Conservation (phyloP, 2,888 invertebrate species). For the Arrhopalites spinosus region DNA sequence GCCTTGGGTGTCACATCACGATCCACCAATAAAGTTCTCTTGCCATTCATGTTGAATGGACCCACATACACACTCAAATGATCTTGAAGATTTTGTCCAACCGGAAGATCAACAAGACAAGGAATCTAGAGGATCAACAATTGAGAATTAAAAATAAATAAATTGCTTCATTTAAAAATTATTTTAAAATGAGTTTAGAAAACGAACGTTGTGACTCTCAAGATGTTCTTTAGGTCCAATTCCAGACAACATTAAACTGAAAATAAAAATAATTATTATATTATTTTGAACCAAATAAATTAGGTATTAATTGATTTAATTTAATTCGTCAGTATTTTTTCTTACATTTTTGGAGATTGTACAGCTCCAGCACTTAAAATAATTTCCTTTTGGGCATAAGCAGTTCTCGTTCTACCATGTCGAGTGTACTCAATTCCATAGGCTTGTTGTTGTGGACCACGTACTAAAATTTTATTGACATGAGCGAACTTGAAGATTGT, state of each 20-base stretch:
- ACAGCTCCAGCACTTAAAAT: constrained; percentile 46
- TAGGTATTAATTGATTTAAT: background rate
- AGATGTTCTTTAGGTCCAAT: constrained; percentile 45
- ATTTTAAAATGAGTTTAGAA: background rate
- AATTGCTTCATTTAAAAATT: background rate
- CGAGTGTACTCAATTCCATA: constrained; percentile 44
- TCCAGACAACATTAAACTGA: constrained; percentile 30
- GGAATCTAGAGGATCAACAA: background rate
- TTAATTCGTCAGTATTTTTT: no score
- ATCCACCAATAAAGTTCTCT: background rate
- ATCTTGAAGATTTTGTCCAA: constrained; percentile 48
- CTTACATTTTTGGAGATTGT: constrained; percentile 42
- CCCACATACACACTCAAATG: constrained; percentile 30
- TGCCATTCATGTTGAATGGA: constrained; percentile 13
- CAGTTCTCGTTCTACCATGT: constrained; percentile 43
- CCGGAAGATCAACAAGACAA: background rate
- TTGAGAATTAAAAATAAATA: background rate
- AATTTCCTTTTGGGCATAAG: constrained; percentile 47
- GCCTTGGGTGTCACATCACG: constrained; percentile 13
- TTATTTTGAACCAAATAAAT: background rate
- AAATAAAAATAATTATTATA: background rate
- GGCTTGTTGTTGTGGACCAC: constrained; percentile 38
- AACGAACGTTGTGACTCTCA: constrained; percentile 38
- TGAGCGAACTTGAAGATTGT: constrained; percentile 52
- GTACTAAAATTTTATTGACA: constrained; percentile 47